Conservation (phyloP, 2,888 invertebrate species). For the Xylota segnis region DNA sequence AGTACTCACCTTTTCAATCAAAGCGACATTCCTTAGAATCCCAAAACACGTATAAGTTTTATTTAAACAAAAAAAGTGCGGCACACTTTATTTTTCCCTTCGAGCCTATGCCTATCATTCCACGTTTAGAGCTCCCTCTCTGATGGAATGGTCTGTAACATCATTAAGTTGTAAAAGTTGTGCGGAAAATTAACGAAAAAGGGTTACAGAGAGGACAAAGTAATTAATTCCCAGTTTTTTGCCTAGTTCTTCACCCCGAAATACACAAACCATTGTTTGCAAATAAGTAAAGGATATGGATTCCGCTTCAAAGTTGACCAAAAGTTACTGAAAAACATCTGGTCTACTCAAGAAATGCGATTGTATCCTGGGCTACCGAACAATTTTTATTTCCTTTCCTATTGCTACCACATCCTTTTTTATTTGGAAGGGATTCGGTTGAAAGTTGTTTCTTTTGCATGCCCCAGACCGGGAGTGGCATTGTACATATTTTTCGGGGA, state of each 20-base stretch:
- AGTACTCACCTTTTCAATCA: not conserved
- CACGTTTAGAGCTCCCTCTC: conserved; percentile 12
- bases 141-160: conserved; percentile 9
- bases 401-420: not conserved
- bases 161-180: conserved; percentile 35
- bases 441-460: not conserved
- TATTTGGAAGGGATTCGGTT: not conserved
- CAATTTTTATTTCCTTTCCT: too few relatives aligned
- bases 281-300: not conserved
- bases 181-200: conserved; percentile 29
- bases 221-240: conserved; percentile 16
- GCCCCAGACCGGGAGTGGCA: conserved; percentile 9
- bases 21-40: not conserved
- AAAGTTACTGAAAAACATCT: conserved; percentile 21
- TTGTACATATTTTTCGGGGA: conserved; percentile 16
- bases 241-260: not conserved
- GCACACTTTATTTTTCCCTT: not conserved
- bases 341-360: conserved; percentile 1
- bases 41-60: not conserved
- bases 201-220: conserved; percentile 2
- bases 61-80: not conserved
- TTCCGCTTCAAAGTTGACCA: conserved; percentile 28
- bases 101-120: not conserved
- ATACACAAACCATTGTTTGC: not conserved
- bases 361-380: not conserved